Percentiles rank a stretch among this genome's conserved stretches.
phyloP scores from a whole-genome alignment of 2,888 invertebrate genomes.

The Neoascia interrupta region DNA sequence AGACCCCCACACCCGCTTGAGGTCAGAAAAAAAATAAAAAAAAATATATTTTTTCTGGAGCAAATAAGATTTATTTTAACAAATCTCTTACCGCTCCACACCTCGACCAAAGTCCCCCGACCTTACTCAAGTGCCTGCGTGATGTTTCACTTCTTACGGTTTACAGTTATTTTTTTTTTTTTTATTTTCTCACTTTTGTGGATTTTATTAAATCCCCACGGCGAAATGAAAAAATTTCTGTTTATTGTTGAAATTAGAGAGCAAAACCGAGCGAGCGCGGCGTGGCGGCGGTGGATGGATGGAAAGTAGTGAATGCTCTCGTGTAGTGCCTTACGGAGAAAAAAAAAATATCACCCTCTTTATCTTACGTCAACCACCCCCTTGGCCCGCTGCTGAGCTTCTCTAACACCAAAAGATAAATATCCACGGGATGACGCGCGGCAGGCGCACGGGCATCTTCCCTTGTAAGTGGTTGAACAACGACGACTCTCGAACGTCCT shows the following conservation, averaged over 20 bases:
- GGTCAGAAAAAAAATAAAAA: conserved; percentile 4
- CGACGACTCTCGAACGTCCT: conserved; percentile 20
- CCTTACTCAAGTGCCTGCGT: conserved; percentile 28
- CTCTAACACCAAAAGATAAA: conserved; percentile 51
- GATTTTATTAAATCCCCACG: conserved; percentile 59
- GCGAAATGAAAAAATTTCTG: conserved; percentile 51
- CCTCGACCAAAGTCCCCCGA: neutral
- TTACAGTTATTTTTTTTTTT: neutral
- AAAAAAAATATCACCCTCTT: conserved; percentile 42
- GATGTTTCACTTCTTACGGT: conserved; percentile 32
- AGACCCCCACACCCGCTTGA: neutral
- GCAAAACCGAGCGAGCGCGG: conserved; percentile 7
- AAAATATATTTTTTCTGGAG: too few species aligned
- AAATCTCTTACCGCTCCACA: conserved; percentile 1
- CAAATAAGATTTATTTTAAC: conserved; percentile 26
- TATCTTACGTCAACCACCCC: conserved; percentile 51
- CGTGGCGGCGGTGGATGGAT: too few species aligned
- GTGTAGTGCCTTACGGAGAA: too few species aligned
- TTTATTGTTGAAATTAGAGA: conserved; percentile 64
- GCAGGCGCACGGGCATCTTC: conserved; percentile 18
- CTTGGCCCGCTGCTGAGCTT: too few species aligned
- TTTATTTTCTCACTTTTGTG: conserved; percentile 41
- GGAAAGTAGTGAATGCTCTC: too few species aligned
- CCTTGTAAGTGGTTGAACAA: conserved; percentile 23
- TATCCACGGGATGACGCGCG: conserved; percentile 42